Base-by-base conservation (phyloP, 2,888 invertebrate species). In the Cryptocephalus primarius region DNA sequence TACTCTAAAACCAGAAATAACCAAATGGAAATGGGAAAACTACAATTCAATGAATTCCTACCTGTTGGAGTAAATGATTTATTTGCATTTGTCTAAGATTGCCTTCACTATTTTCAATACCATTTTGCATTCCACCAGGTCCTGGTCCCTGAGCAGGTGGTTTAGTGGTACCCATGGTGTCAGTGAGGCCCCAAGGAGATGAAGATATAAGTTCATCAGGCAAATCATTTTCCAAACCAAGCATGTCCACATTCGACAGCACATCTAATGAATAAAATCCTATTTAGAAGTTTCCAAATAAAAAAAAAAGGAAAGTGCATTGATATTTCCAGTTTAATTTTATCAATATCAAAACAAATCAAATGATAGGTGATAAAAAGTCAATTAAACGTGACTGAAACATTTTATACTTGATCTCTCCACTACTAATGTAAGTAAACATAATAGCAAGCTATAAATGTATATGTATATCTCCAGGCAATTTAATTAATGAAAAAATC, bases 181-280 rank as follows among this genome's bases (percentile, higher is more conserved):
- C 61, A 1, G 60, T 49, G 36, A 77, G 69, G 51, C 83, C 81
- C 87, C 88, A 88, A 59, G 83, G 80, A 40, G 67, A 63, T 48
- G 82, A 80, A 45, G 80, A 78, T 71, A 90, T 85, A 57, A 93
- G 75, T 72, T 92, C 92, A 73, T 92, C 91, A 40, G 92, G 92
- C 60, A 93, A 80, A 72, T 90, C 87, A 72, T 90, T 89, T 72
- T 92, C 92, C 71, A 92, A 78, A 73, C 88, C 88, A 70, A 87
- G 85, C 80, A 88, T 87, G 67, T 86, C 85, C 69, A 83, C 81
- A 74, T 85, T 87, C 58, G 87, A 83, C 70, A 85, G 81, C 69
- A 85, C 82, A 79, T 87, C 88, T 83, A 22, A 6, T 22, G 22
- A 6, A 72, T 56, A 63, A 69, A 68, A 63, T 59, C 53, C 60